These are phyloP conservation scores for Diaperis boleti DNA, from an alignment of 2,888 invertebrate genomes.

Conservation along the genomic window DNA sequence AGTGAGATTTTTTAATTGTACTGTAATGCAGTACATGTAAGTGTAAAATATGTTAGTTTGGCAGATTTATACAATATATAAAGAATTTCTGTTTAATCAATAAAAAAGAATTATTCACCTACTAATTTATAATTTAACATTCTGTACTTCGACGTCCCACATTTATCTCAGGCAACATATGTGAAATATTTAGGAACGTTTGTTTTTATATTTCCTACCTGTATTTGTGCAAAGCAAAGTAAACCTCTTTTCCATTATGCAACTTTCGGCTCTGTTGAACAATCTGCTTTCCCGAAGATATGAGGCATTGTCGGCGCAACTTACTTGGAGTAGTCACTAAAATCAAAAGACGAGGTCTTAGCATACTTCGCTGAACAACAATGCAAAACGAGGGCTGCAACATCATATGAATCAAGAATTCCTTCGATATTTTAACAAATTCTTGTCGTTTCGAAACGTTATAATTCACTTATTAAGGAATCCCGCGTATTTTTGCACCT, in stretches of 20 bases:
- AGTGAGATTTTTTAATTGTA: too few species aligned
- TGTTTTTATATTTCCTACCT: constrained; percentile 45
- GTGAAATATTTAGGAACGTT: constrained; percentile 5
- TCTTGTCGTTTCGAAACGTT: neutral
- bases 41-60: too few species aligned
- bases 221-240: constrained; percentile 45
- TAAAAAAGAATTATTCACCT: too few species aligned
- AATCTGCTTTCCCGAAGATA: constrained; percentile 45
- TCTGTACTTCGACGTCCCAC: too few species aligned
- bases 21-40: too few species aligned
- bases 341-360: constrained; percentile 48
- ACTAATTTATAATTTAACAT: too few species aligned
- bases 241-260: constrained; percentile 48
- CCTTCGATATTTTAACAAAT: constrained; percentile 32
- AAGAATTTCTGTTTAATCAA: too few species aligned
- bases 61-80: too few species aligned
- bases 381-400: constrained; percentile 48
- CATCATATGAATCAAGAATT: constrained; percentile 35
- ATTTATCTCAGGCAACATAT: neutral
- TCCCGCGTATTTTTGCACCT: neutral
- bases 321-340: constrained; percentile 43
- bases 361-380: constrained; percentile 50
- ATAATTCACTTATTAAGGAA: constrained; percentile 1
- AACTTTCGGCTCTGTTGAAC: constrained; percentile 47
- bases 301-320: constrained; percentile 48